Evolutionary conservation across 2,888 invertebrate species (phyloP).

Genomic region (Alcis repandata): DNA sequence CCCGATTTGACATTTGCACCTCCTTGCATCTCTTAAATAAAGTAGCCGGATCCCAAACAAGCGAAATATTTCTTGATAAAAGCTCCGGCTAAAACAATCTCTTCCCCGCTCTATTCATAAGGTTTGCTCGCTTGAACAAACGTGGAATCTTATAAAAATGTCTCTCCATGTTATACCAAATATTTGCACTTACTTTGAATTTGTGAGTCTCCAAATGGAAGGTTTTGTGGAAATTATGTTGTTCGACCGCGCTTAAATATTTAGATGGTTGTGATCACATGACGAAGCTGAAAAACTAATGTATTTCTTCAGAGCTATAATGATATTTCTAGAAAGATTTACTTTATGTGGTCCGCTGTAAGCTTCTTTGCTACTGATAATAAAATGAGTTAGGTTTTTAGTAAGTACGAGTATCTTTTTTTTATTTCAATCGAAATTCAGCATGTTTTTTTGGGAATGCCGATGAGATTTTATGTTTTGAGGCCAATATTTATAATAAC

Average conservation of each 20-base stretch:
- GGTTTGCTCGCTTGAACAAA: slow-evolving; percentile 36
- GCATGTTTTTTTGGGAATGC: too few species aligned
- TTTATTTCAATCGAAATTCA: too few species aligned
- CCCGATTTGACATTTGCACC: too few species aligned
- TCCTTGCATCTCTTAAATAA: too few species aligned
- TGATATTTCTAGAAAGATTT: neutral
- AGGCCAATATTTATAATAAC: too few species aligned
- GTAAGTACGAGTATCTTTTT: too few species aligned
- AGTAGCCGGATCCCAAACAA: too few species aligned
- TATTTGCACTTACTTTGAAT: slow-evolving; percentile 36
- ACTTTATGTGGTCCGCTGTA: neutral
- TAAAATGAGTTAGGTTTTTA: neutral
- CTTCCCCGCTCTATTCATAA: slow-evolving; percentile 24
- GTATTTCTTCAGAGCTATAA: neutral
- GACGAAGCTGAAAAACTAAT: neutral
- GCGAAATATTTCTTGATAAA: neutral
- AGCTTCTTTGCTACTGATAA: neutral
- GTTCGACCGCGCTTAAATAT: slow-evolving; percentile 23
- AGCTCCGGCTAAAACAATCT: slow-evolving; percentile 14
- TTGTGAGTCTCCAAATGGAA: slow-evolving; percentile 31
- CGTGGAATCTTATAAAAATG: slow-evolving; percentile 36
- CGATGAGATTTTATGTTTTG: too few species aligned
- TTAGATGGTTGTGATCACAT: slow-evolving; percentile 10
- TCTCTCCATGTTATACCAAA: slow-evolving; percentile 31
- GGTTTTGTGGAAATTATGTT: slow-evolving; percentile 20